phyloP scores from a whole-genome alignment of 2,888 invertebrate genomes.

The Melinopterus prodromus region DNA sequence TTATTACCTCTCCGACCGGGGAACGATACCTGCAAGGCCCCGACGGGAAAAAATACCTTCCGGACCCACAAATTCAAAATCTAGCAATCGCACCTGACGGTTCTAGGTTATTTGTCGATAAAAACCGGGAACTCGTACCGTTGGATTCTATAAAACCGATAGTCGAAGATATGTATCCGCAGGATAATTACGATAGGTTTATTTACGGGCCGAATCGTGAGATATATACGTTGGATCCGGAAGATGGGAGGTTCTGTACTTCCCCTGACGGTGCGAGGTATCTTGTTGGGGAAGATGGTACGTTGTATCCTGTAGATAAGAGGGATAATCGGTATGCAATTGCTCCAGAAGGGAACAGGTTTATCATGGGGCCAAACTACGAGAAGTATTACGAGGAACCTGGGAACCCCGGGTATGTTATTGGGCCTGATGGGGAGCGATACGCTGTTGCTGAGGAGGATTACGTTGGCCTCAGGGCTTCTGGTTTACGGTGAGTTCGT shows the following conservation, averaged over 20 bases:
- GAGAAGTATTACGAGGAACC: constrained; percentile 35
- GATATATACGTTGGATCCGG: constrained; percentile 29
- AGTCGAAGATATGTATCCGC: constrained; percentile 25
- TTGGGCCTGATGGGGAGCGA: constrained; percentile 31
- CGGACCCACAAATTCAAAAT: constrained; percentile 30
- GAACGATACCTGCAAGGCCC: constrained; percentile 31
- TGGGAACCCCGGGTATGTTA: constrained; percentile 26
- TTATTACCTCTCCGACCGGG: constrained; percentile 29
- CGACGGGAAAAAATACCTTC: constrained; percentile 34
- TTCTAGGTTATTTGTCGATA: constrained; percentile 26
- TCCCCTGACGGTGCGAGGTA: constrained; percentile 27
- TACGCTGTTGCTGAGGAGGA: constrained; percentile 19
- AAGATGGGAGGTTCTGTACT: constrained; percentile 31
- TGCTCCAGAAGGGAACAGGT: constrained; percentile 30
- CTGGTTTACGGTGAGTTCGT: background rate
- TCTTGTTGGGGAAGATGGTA: constrained; percentile 29
- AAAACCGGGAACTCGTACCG: constrained; percentile 27
- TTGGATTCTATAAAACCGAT: constrained; percentile 29
- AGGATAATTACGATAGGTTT: constrained; percentile 25
- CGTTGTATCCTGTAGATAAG: constrained; percentile 34
- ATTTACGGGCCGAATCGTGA: constrained; percentile 32
- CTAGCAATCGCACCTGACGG: constrained; percentile 34
- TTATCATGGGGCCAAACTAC: constrained; percentile 35
- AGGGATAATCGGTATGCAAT: constrained; percentile 28
- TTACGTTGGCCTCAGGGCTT: background rate